Base-by-base conservation (phyloP, 2,113 vertebrate genomes). In the Etheostoma cragini region DNA sequence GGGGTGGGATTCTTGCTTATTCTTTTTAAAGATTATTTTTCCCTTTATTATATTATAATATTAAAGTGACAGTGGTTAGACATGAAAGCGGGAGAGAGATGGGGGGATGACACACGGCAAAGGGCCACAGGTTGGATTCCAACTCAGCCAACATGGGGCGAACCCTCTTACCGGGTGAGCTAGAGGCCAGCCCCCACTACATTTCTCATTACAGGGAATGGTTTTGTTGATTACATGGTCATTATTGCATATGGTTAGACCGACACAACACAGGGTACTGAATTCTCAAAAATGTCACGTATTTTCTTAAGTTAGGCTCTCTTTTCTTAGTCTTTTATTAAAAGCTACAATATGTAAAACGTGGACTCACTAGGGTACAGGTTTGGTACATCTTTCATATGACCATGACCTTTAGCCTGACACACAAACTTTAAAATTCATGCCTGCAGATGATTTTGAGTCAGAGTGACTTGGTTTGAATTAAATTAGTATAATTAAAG, bases 391-490 rank as follows among this genome's bases (percentile, higher is more conserved):
- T 42, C 7, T 24, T 26, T 3, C 15, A 26, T 30, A 52, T 21
- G 45, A 3, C 3, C 47, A 19, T 30, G 22, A 45, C 64, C 42
- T 65, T 50, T 50, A 60, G 52, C 33, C 13, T 56, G 30, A 56
- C 38, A 21, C 15, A 21, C 17, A 11, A 24, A 13, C 58, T 70
- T 69, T 4, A 21, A 62, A 56, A 61, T 38, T 5, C 14, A 38
- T n/a, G 4, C 8, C 17, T 8, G 16, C 6, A 24, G 19, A 19
- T 33, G 35, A 62, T 47, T 47, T 56, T 46, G 35, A 63, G 6
- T 52, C 42, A 2, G 15, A 66, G 62, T 24, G 14, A 17, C 64
- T 78, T 53, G 30, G 35, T 65, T 56, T 69, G 19, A 73, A 21
- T 50, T 42, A 24, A 35, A 65, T 45, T 42, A 22, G 50, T 50